Evolutionary conservation across 2,888 invertebrate genomes (phyloP), one percentile per base, ranked within the genome.

Genomic region (Graphium colonna): DNA sequence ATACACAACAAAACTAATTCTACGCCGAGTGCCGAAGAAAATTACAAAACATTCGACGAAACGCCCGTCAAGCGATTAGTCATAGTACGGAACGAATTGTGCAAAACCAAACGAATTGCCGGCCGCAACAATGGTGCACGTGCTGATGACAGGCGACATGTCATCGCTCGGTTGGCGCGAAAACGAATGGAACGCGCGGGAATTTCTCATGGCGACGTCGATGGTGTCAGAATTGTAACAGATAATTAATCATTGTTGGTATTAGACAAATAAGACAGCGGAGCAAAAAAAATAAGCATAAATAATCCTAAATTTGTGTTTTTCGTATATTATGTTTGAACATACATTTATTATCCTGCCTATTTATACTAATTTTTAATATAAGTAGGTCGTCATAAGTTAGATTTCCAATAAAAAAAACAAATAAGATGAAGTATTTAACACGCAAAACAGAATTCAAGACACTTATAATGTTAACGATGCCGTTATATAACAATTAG

Each of bases 121-220:
- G 36, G 7, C 39, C 52, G 47, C 33, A 26, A 52, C 52, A 52
- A 48, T 48, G 36, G 47, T 38, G 38, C 28, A 39, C 28, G 43
- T 47, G 16, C 38, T n/a, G 0, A 1, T 47, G 47, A 47, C 52
- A 47, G 42, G 5, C 47, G 38, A 42, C 42, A 38, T 39, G 42
- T 42, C 42, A 38, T 33, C 45, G 41, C 16, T 21, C 16, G 7
- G 16, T 38, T 43, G 47, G 28, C 36, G 43, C 26, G 52, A 42
- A 47, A 52, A 52, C 28, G 43, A 52, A 52, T 33, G 16, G 47
- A 52, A 52, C 40, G 28, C 38, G 45, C 44, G 44, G 28, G 28
- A 45, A 51, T 17, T 15, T 33, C 21, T 33, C 8, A 9, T n/a
- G 36, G 12, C n/a, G 8, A 10, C 33, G 36, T 36, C 36, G 36